Evolutionary conservation across 2,113 vertebrate species (phyloP).

Genomic region (Seriola rivoliana): DNA sequence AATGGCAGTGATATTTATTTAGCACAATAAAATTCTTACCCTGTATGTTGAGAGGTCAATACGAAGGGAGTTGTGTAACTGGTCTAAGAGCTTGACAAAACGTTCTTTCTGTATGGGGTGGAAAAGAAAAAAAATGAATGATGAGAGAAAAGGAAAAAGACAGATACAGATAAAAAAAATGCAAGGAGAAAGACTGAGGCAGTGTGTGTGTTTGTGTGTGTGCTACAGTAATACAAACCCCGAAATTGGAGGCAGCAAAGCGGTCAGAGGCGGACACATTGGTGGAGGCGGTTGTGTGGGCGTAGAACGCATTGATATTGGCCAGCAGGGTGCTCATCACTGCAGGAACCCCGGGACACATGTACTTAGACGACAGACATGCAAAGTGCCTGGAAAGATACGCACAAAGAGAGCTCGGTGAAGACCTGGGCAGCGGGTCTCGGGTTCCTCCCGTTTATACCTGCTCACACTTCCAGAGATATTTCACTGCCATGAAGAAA

Average conservation of each 20-base stretch:
- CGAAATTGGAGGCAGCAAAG: conserved; percentile 98
- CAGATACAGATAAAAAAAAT: background rate
- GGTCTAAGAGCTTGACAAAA: conserved; percentile 97
- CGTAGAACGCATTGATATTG: conserved; percentile 99
- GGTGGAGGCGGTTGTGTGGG: conserved; percentile 97
- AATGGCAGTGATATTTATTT: background rate
- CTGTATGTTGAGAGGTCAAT: conserved; percentile 98
- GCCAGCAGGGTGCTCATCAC: conserved; percentile 99
- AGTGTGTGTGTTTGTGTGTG: background rate
- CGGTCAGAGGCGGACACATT: conserved; percentile 98
- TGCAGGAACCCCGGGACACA: conserved; percentile 98
- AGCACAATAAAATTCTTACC: conserved; percentile 82
- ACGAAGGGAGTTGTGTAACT: conserved; percentile 96
- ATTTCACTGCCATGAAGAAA: background rate
- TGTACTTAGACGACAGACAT: conserved; percentile 98
- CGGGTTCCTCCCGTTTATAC: background rate
- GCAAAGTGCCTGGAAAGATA: conserved; percentile 92
- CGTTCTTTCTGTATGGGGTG: conserved; percentile 91
- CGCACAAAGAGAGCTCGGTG: conserved; percentile 18
- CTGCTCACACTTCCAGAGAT: background rate
- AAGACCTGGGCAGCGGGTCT: conserved; percentile 1
- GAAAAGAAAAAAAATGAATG: conserved; percentile 4
- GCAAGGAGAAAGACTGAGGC: no score
- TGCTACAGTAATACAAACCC: conserved; percentile 85
- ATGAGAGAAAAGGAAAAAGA: background rate